Percentiles rank a stretch among this genome's conserved stretches.
Evolutionary conservation across 2,113 vertebrate genomes (phyloP).

Genomic region (Hippocampus abdominalis): DNA sequence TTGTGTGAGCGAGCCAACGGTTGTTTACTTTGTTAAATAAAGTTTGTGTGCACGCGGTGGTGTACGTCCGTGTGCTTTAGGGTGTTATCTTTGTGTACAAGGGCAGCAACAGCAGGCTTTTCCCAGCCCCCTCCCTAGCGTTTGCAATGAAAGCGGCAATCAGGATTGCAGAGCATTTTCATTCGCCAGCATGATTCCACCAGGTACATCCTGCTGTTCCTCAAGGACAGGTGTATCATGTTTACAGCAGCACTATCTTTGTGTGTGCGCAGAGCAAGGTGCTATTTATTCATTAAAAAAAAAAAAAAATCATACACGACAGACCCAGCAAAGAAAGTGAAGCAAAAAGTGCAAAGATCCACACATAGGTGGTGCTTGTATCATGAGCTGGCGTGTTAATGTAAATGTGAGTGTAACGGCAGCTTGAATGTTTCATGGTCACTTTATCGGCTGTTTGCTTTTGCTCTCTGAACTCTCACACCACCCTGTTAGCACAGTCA

Average conservation of each 20-base stretch:
- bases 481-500: background rate
- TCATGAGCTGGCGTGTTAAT: slow-evolving; percentile 21
- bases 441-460: background rate
- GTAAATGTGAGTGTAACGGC: slow-evolving; percentile 41
- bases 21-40: slow-evolving; percentile 59
- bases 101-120: slow-evolving; percentile 7
- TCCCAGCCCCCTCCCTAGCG: background rate
- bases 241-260: slow-evolving; percentile 14
- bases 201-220: slow-evolving; percentile 4
- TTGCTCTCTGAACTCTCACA: background rate
- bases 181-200: slow-evolving; percentile 30
- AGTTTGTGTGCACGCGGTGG: slow-evolving; percentile 8
- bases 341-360: slow-evolving; percentile 13
- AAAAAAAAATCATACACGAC: slow-evolving; percentile 17
- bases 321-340: slow-evolving; percentile 47
- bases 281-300: slow-evolving; percentile 21
- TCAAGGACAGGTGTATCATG: slow-evolving; percentile 6
- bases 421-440: slow-evolving; percentile 20
- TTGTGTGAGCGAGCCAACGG: slow-evolving; percentile 17
- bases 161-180: background rate
- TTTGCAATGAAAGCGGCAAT: slow-evolving; percentile 1
- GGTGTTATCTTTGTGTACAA: slow-evolving; percentile 32
- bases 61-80: slow-evolving; percentile 28
- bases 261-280: slow-evolving; percentile 9
- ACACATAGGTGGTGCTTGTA: slow-evolving; percentile 20